phyloP scores from a whole-genome alignment of 64 coral and sea anemone genomes.

The Dendronephthya gigantea region DNA sequence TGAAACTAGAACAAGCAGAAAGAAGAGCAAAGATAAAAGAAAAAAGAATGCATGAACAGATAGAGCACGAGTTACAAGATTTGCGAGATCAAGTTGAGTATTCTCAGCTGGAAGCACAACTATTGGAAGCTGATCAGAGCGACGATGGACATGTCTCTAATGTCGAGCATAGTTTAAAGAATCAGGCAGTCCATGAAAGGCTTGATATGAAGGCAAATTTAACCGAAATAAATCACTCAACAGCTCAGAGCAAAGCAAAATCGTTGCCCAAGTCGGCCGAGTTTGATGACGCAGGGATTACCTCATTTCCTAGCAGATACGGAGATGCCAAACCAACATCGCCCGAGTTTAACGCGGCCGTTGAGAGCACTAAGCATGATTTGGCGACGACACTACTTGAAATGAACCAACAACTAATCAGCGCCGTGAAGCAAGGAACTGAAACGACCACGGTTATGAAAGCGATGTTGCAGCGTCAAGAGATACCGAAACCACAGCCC shows the following conservation, averaged over 20 bases:
- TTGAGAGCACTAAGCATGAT: background rate
- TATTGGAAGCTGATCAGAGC: background rate
- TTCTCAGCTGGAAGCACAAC: background rate
- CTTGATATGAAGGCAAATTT: background rate
- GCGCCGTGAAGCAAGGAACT: background rate
- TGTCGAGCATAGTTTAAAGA: no score
- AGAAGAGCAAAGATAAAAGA: no score
- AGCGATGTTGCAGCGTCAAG: conserved; percentile 20
- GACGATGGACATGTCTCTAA: background rate
- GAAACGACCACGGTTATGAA: conserved; percentile 25
- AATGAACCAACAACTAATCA: conserved; percentile 3
- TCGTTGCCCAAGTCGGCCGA: no score
- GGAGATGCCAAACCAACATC: no score
- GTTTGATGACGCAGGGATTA: no score
- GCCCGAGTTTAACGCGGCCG: background rate
- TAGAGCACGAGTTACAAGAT: no score
- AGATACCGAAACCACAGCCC: background rate
- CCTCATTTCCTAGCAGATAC: no score
- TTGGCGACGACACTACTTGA: background rate
- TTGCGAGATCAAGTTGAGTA: no score
- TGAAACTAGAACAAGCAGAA: no score
- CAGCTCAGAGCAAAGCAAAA: background rate
- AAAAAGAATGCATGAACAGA: no score
- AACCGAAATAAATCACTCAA: background rate
- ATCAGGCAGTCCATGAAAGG: no score